Evolutionary conservation across 53 echinoderm and acorn worm genomes (phyloP), one percentile per base, ranked within the genome.

Genomic region (Glandiceps talaboti): DNA sequence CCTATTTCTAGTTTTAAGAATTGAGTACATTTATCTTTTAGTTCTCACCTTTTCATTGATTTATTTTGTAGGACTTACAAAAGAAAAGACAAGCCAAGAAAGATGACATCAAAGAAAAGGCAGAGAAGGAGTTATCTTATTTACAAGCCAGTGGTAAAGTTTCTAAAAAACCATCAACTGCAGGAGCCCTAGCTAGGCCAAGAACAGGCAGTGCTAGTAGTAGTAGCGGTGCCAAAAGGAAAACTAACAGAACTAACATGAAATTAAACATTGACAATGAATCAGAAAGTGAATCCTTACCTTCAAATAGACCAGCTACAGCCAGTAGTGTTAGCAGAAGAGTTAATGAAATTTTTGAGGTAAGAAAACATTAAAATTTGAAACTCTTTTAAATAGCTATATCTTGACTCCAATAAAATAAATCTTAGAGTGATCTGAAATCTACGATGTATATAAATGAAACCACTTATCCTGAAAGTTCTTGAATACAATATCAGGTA

Each of bases 61-160:
- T n/a, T n/a, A n/a, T n/a, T n/a, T n/a, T n/a, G n/a, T 80, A 99
- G 99, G 99, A 99, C 74, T 81, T 99, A 20, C 99, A 99, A 75
- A 86, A 81, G 75, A 94, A 93, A 77, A 83, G 99, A 74, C 91
- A 93, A 81, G 84, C 87, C 29, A 93, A 88, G 85, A 85, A 89
- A 33, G 32, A 79, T 75, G 93, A 99, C 30, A 89, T 93, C 82
- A 88, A 91, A 73, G 86, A 91, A 81, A 91, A 93, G 78, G 99
- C 99, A 0, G 93, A 99, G 33, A 91, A 99, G 75, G 99, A 99
- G 75, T 27, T 99, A 27, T 79, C 87, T 25, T 99, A 82, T 79
- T 81, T 99, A 29, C 91, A 99, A 80, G 89, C 91, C 31, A 99
- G 91, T 30, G 99, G 99, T 33, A 99, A 93, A 84, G 86, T 99